Conservation (phyloP, 1,140 invertebrate species). For the Drosophila nasuta region DNA sequence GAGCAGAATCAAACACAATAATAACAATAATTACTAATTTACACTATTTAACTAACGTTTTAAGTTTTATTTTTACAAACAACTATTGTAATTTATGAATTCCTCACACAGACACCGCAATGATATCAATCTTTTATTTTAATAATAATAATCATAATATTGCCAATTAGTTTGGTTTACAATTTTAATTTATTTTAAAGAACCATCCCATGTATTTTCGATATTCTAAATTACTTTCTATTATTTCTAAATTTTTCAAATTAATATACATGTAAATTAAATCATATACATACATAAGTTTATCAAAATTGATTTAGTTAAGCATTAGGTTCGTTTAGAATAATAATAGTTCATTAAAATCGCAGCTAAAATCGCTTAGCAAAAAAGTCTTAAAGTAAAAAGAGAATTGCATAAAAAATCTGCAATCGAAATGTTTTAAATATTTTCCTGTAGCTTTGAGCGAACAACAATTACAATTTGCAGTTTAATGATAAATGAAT, state of each 20-base stretch:
- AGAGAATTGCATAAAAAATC: constrained; percentile 33
- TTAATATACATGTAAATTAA: constrained; percentile 15
- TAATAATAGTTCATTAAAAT: constrained; percentile 9
- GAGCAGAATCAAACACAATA: constrained; percentile 39
- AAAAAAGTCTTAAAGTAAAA: constrained; percentile 23
- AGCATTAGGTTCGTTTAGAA: constrained; percentile 15
- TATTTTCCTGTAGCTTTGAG: constrained; percentile 69
- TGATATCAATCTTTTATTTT: too few species aligned
- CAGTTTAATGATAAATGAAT: constrained; percentile 49
- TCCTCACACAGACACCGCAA: too few species aligned
- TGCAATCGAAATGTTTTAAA: constrained; percentile 44
- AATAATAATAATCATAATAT: too few species aligned
- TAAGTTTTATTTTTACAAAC: background rate
- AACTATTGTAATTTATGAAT: too few species aligned
- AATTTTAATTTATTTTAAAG: too few species aligned
- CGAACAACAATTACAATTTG: constrained; percentile 39
- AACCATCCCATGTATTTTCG: background rate
- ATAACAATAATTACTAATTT: constrained; percentile 16
- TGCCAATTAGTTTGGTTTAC: too few species aligned
- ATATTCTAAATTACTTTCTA: background rate
- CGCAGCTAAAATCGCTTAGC: constrained; percentile 36
- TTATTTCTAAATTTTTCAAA: background rate
- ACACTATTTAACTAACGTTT: constrained; percentile 2
- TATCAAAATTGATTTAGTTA: constrained; percentile 27
- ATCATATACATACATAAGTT: constrained; percentile 30